Evolutionary conservation across 1,140 invertebrate species (phyloP), one percentile per base, ranked within the genome.

Genomic region (Phocides pigmalion): DNA sequence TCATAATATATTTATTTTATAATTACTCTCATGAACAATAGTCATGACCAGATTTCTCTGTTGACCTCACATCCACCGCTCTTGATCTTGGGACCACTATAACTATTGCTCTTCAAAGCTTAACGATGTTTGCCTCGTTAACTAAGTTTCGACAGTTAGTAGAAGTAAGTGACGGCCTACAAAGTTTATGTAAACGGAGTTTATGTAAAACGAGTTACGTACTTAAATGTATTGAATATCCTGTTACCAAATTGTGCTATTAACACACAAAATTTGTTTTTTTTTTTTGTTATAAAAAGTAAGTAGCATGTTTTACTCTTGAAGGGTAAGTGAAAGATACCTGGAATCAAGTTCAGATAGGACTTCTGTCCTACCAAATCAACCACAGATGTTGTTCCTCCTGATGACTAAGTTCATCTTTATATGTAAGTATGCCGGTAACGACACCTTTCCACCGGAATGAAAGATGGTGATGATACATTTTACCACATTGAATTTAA

Each of bases 71-170:
- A 56, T 20, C 17, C 22, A 41, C 19, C 19, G 19, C 2, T 39
- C 32, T 51, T 37, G 9, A 20, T 53, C 50, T 58, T 41, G 15
- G 20, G 44, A 20, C 20, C 22, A 28, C 49, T 51, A 51, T 35
- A 58, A 56, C 62, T 69, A 69, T 69, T 39, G 39, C 58, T 66
- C 63, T 64, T 72, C 70, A 69, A 72, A 69, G 66, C 56, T 75
- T 75, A 72, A 72, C 69, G 70, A 72, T 69, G 66, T 72, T 75
- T 75, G 64, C 64, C 66, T 75, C 70, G 70, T 75, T 72, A 72
- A 69, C 69, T 69, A 72, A 74, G 61, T 70, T 72, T 66, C 64
- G 66, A 59, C 56, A 71, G 62, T 72, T 75, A 72, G 56, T 64
- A 58, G 58, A 68, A 69, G 64, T 59, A 47, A 54, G 53, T 58